phyloP scores from a whole-genome alignment of 2,113 vertebrate genomes.

The Pan paniscus region DNA sequence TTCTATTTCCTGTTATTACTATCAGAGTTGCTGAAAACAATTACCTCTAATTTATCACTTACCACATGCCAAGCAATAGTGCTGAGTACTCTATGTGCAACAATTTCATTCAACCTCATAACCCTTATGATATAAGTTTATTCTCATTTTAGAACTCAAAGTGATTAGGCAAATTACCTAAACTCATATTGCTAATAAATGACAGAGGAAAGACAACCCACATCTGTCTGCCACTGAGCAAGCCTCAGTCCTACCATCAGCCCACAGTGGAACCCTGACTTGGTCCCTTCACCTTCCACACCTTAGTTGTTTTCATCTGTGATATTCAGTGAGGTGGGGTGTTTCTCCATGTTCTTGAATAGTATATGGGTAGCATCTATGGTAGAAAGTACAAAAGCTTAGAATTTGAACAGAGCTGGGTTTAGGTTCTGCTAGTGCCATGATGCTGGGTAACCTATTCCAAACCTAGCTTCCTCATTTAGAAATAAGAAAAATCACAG shows the following conservation, averaged over 20 bases:
- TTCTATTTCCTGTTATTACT: not conserved
- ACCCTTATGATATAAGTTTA: not conserved
- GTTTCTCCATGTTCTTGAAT: not conserved
- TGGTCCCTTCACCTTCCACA: not conserved
- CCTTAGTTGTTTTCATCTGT: not conserved
- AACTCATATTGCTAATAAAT: accelerated
- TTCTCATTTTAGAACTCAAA: not conserved
- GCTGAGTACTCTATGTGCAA: accelerated
- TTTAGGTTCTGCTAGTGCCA: not conserved
- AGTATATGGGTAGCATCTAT: no score
- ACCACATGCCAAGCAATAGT: not conserved
- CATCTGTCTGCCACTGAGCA: accelerated
- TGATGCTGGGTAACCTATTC: accelerated
- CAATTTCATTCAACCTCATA: not conserved
- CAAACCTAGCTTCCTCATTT: not conserved
- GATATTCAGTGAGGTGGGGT: accelerated
- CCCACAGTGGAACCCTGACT: accelerated
- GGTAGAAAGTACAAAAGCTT: not conserved
- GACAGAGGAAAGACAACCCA: not conserved
- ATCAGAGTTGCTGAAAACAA: not conserved
- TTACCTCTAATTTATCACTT: not conserved
- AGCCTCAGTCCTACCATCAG: not conserved
- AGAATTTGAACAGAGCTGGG: not conserved
- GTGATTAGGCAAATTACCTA: not conserved
- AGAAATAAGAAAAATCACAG: not conserved